These are phyloP conservation scores for Syngnathoides biaculeatus DNA, from an alignment of 2,113 vertebrate genomes.

Conservation along the genomic window DNA sequence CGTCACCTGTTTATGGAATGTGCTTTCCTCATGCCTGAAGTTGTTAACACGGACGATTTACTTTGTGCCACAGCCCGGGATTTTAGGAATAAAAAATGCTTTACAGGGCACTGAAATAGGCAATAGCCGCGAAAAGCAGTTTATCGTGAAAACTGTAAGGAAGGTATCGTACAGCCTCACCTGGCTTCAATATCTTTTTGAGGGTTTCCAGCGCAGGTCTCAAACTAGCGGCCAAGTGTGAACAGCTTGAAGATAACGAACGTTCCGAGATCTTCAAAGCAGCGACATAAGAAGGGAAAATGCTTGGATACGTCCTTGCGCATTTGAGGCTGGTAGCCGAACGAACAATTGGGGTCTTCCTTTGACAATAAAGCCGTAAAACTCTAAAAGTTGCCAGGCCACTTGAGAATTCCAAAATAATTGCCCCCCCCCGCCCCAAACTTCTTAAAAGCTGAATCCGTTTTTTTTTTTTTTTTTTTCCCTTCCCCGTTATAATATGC, in stretches of 20 bases:
- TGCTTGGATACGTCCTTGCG: not conserved
- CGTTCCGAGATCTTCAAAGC: no score
- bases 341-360: not conserved
- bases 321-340: no score
- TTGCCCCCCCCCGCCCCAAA: not conserved
- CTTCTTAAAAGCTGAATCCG: not conserved
- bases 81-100: slow-evolving; percentile 16
- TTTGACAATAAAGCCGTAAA: not conserved
- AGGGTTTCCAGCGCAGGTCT: not conserved
- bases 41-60: slow-evolving; percentile 58
- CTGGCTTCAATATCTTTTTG: no score
- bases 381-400: not conserved
- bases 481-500: not conserved
- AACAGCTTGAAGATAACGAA: not conserved
- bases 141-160: not conserved
- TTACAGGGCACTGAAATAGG: not conserved
- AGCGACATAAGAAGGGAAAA: not conserved
- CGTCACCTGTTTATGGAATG: slow-evolving; percentile 48
- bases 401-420: slow-evolving; percentile 3
- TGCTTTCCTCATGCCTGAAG: slow-evolving; percentile 35
- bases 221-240: not conserved
- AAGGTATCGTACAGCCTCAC: not conserved
- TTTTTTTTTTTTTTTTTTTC: not conserved
- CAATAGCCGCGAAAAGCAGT: not conserved
- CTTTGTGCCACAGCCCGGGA: slow-evolving; percentile 28